Percentiles rank a stretch among this genome's conserved stretches.
Conservation (phyloP, 2,888 invertebrate genomes). For the Aplocera efformata region DNA sequence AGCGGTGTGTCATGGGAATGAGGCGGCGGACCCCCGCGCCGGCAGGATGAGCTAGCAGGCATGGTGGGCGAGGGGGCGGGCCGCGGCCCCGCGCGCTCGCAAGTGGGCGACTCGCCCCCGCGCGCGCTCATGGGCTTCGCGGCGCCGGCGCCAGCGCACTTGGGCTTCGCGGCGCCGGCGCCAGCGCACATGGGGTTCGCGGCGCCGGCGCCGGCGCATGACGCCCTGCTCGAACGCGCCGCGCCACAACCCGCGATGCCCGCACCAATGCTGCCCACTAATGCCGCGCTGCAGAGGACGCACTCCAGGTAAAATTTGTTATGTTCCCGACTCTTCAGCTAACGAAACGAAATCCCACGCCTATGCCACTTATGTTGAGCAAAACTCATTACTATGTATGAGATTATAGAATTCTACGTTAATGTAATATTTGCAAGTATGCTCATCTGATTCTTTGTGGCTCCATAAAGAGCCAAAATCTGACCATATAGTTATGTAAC, state of each 20-base stretch:
- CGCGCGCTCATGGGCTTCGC: slow-evolving; percentile 79
- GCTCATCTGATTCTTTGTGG: too few relatives aligned
- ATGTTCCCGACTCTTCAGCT: too few relatives aligned
- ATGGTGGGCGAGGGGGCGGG: slow-evolving; percentile 83
- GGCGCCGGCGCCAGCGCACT: slow-evolving; percentile 79
- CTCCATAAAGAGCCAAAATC: too few relatives aligned
- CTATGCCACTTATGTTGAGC: too few relatives aligned
- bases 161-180: slow-evolving; percentile 80
- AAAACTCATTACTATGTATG: too few relatives aligned
- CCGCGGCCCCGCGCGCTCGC: slow-evolving; percentile 82
- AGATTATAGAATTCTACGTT: too few relatives aligned
- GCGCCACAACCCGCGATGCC: slow-evolving; percentile 36
- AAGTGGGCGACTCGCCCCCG: slow-evolving; percentile 82
- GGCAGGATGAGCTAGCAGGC: slow-evolving; percentile 75
- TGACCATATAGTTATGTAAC: too few relatives aligned
- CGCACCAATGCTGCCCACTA: slow-evolving; percentile 32
- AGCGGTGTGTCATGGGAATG: slow-evolving; percentile 48
- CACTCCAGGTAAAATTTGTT: slow-evolving; percentile 82
- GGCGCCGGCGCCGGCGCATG: slow-evolving; percentile 79
- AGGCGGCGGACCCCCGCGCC: slow-evolving; percentile 61
- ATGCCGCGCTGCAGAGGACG: slow-evolving; percentile 83
- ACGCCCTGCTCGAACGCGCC: slow-evolving; percentile 74
- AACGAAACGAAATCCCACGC: too few relatives aligned
- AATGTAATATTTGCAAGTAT: too few relatives aligned
- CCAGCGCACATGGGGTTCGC: slow-evolving; percentile 79